Evolutionary conservation across 2,888 invertebrate genomes (phyloP), one percentile per base, ranked within the genome.

Genomic region (Andricus curvator): DNA sequence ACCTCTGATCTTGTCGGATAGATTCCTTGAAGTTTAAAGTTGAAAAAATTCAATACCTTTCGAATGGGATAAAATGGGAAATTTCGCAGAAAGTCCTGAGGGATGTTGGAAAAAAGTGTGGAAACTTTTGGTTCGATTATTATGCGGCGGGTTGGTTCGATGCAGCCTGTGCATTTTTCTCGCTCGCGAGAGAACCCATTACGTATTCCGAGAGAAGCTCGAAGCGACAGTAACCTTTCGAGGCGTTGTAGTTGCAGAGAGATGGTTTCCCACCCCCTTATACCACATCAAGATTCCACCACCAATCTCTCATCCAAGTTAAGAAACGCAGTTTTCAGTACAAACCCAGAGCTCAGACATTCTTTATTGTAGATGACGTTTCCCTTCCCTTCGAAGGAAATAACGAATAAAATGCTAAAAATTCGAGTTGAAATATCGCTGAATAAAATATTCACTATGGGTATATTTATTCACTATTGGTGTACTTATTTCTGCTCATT

Each of bases 61-160:
- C 33, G 33, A 65, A 41, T 25, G 22, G 22, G n/a, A 68, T 44
- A 41, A 68, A 44, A 44, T 22, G 5, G 37, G 8, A 22, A 68
- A 22, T 41, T 20, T 41, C 2, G 25, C 4, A 29, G 8, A 70
- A 51, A 29, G 20, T 33, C 51, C 29, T 51, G 29, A 70, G 67
- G 67, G 67, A 70, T 70, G 51, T 25, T 29, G 5, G 20, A 33
- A 1, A 33, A 70, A 70, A 51, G n/a, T 33, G 51, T 17, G 51
- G 20, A 70, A 68, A 70, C 70, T 70, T 70, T 70, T 29, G 51
- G 20, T 29, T 29, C 51, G 51, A 70, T 70, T 70, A 70, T 70
- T 70, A 70, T 70, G 70, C 70, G 29, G 29, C 51, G 44, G 17
- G 51, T 51, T 70, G 70, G 70, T 70, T 51, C 48, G 70, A 70